Evolutionary conservation across 2,888 invertebrate species (phyloP), one percentile per base, ranked within the genome.

Genomic region (Ichneumoninae sp.): DNA sequence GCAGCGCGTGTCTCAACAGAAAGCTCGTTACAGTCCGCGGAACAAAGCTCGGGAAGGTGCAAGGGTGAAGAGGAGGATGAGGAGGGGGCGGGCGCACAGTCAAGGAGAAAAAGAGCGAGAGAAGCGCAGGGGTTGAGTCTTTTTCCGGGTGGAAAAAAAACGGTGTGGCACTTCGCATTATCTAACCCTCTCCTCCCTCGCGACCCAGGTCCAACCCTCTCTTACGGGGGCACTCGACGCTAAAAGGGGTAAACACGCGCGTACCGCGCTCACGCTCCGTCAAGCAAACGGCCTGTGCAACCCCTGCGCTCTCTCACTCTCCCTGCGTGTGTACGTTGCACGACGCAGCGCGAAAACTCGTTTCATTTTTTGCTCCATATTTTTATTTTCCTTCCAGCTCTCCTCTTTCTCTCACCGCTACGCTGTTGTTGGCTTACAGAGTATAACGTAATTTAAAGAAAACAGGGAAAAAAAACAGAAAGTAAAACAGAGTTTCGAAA

Each of bases 171-270:
- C 84, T 89, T 86, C 83, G 85, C 87, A 88, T 90, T 90, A 90
- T 89, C 88, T 75, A 85, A 79, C 80, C 80, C 78, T 62, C 22
- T 71, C 65, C 33, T 57, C 36, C 65, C 62, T 36, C 70, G 26
- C 47, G 65, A 75, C 70, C 71, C 77, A 40, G 66, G 36, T 65
- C 66, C 52, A 70, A 70, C 80, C 74, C 57, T 57, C 78, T 69
- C 57, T 62, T 70, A 66, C 72, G 85, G 84, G 84, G 72, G 82
- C 87, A 86, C 90, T 87, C 83, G 83, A 86, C 86, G 88, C 79
- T 90, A 90, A 90, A 90, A 90, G 86, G 88, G 90, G 88, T 90
- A 89, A 90, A 90, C 88, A 89, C 87, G 84, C 85, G 82, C 87
- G 50, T 19, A 72, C 68, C 54, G 66, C 54, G 52, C 81, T 89